Base-by-base conservation (phyloP, 2,888 invertebrate genomes). In the Amblyteles armatorius region DNA sequence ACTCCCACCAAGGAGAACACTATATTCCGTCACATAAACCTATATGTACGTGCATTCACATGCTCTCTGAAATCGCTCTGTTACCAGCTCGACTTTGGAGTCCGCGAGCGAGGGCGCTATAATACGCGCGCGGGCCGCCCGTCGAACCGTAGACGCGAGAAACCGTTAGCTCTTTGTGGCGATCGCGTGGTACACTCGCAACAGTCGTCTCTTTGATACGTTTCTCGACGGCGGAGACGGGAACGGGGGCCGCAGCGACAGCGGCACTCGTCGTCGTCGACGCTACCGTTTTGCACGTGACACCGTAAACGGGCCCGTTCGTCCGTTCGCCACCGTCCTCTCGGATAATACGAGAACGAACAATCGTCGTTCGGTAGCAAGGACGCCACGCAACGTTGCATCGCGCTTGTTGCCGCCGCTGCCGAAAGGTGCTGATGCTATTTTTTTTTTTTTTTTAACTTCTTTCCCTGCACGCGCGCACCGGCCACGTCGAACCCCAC, bases 171-270 rank as follows among this genome's bases (percentile, higher is more conserved):
- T 89, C 90, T 89, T 90, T 88, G 88, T 85, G 82, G 82, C 29
- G 78, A 86, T 88, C 87, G 68, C 48, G 69, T 52, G 85, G 87
- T 85, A 86, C 71, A 86, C 84, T 87, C 71, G 76, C 86, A 89
- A 91, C 91, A 91, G 90, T 90, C 88, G 89, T 72, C 88, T 90
- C 91, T 91, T 91, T 91, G 90, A 87, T 87, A 91, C 89, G 88
- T 88, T 89, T 89, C 84, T 85, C 72, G 87, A 4, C 16, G 44
- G 44, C 44, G 44, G 44, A 44, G 44, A 44, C 44, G 44, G 44
- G 44, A 44, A 44, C 85, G 84, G 83, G 22, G 65, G 65, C 63
- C 52, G 40, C 44, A 29, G 69, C 63, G 76, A 83, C 74, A 69
- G 63, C 40, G 67, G 71, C 44, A 29, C 40, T 50, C 55, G 67